Evolutionary conservation across 2,113 vertebrate genomes (phyloP).

Genomic region (Grammomys surdaster): DNA sequence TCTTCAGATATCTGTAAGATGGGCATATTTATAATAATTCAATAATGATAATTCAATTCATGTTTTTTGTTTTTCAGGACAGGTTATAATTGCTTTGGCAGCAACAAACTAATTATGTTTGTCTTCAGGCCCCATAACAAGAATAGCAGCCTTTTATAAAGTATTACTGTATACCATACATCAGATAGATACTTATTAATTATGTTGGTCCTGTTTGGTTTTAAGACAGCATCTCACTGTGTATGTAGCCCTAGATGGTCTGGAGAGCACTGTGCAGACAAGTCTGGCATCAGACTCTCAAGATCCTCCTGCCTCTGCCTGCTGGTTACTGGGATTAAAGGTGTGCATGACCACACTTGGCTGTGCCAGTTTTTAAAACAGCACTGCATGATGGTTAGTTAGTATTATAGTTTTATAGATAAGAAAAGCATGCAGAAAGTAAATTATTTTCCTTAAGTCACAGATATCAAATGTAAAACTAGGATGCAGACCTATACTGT

Average conservation of each 20-base stretch:
- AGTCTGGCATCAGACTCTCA: not conserved
- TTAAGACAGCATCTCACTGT: not conserved
- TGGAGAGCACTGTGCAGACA: not conserved
- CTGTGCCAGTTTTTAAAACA: not conserved
- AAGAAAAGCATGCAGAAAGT: conserved; percentile 2
- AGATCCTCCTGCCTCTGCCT: not conserved
- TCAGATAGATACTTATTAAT: not conserved
- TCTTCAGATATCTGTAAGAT: not conserved
- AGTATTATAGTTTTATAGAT: not conserved
- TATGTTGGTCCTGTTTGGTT: not conserved
- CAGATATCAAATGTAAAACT: not conserved
- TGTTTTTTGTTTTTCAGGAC: not conserved
- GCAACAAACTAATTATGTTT: not conserved
- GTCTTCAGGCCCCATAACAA: not conserved
- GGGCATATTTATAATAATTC: not conserved
- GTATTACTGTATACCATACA: not conserved
- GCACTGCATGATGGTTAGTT: not conserved
- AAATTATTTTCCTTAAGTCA: not conserved
- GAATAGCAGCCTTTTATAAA: not conserved
- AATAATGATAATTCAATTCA: not conserved
- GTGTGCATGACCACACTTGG: not conserved
- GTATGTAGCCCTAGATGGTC: not conserved
- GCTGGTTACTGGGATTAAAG: not conserved
- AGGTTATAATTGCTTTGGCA: not conserved
- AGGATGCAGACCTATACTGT: not conserved